Evolutionary conservation across 2,797 vertebrate species (phyloP), one percentile per base, ranked within the genome.

Genomic region (Thripadectes ignobilis): DNA sequence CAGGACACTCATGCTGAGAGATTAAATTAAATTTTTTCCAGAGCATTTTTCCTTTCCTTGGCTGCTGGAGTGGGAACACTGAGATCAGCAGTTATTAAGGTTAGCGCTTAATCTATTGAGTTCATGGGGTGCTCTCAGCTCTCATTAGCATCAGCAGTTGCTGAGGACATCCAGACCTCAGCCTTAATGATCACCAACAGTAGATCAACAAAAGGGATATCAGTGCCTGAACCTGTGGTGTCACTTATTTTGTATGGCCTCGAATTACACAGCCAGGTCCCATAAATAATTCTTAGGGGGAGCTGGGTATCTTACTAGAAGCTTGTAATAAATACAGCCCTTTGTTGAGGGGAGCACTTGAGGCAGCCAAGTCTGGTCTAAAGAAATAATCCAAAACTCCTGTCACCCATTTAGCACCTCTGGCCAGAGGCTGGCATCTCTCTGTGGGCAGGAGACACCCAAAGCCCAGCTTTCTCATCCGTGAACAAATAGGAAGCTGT

Each of bases 11-110:
- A 4, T 59, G 54, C 39, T 38, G 48, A 76, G 43, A 62, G 26
- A 80, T n/a, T 54, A 67, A 85, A 83, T 72, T 77, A 73, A 49
- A 61, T 89, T 94, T 89, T 89, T 94, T 93, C 41, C 84, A 74
- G 57, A 85, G 75, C 41, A 48, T 61, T 93, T 89, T 85, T 49
- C 46, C 65, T 76, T 43, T 87, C 61, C 67, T 91, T 88, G 68
- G 39, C 69, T 89, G 57, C 36, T 48, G 41, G 27, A 88, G 43
- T 66, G 54, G 23, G 72, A 91, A 61, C 2, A 3, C 23, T 87
- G 78, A 88, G 57, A 88, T 65, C 84, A 89, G 68, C 78, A 88
- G 26, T 76, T 91, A 82, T 71, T 91, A 69, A 85, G 54, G 49
- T 72, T 92, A 81, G 62, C 1, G 2, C n/a, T 85, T 85, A 69